Conservation (phyloP, 2,888 invertebrate species). For the Tenthredo livida region DNA sequence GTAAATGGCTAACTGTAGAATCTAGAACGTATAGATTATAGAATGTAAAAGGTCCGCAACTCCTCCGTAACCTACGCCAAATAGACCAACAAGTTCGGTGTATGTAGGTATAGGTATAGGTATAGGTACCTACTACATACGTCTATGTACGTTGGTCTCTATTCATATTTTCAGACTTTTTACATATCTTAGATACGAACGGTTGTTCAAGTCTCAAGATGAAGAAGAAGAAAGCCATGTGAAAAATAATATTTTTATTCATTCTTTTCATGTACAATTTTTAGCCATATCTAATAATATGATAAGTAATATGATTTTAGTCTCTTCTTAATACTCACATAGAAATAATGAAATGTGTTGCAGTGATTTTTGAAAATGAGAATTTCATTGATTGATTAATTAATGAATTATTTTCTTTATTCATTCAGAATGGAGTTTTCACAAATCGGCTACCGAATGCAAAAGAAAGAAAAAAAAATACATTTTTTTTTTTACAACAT, state of each 20-base stretch:
- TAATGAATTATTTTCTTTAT: neutral
- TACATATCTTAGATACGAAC: neutral
- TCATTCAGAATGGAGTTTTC: neutral
- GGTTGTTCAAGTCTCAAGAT: neutral
- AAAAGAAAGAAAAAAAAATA: neutral
- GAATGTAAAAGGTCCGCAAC: slow-evolving; percentile 32
- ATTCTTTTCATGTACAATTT: neutral
- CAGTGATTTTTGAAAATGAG: neutral
- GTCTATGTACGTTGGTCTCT: neutral
- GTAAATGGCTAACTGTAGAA: slow-evolving; percentile 29
- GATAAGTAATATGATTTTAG: neutral
- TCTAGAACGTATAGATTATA: slow-evolving; percentile 31
- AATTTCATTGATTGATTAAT: neutral
- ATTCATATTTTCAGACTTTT: slow-evolving; percentile 1
- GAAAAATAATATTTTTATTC: neutral
- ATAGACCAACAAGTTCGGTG: neutral
- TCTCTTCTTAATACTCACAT: neutral
- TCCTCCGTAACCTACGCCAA: slow-evolving; percentile 6
- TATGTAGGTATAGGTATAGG: neutral
- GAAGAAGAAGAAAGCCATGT: neutral
- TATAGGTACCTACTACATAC: neutral
- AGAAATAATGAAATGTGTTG: neutral
- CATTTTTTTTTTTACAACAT: neutral
- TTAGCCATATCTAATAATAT: neutral
- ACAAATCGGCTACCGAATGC: neutral